These are phyloP conservation scores for Sardinella longiceps DNA, from an alignment of 2,797 vertebrate genomes.

Conservation along the genomic window DNA sequence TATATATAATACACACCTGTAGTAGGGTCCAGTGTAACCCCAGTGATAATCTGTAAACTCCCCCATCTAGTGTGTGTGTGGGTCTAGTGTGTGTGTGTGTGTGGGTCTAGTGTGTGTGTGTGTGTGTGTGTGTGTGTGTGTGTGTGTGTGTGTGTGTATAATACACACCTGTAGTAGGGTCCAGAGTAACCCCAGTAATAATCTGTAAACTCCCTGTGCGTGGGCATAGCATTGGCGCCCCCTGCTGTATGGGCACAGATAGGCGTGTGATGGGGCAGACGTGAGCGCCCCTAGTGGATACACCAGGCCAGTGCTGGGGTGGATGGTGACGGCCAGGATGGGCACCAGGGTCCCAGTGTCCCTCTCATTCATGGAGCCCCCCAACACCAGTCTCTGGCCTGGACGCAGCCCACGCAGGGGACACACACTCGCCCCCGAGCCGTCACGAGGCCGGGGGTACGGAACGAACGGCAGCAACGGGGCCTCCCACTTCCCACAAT, in stretches of 20 bases:
- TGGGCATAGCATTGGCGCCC: slow-evolving; percentile 80
- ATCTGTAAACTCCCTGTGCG: slow-evolving; percentile 76
- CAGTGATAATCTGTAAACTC: too few relatives aligned
- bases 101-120: too few relatives aligned
- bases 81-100: too few relatives aligned
- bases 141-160: too few relatives aligned
- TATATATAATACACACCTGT: too few relatives aligned
- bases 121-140: too few relatives aligned
- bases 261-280: slow-evolving; percentile 81
- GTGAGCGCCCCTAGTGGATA: slow-evolving; percentile 81
- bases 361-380: slow-evolving; percentile 82
- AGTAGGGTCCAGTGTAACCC: too few relatives aligned
- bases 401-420: slow-evolving; percentile 72
- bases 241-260: slow-evolving; percentile 81
- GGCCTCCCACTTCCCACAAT: slow-evolving; percentile 68
- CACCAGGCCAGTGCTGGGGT: slow-evolving; percentile 80
- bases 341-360: slow-evolving; percentile 84
- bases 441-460: slow-evolving; percentile 73
- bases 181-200: slow-evolving; percentile 79
- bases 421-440: slow-evolving; percentile 66
- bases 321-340: slow-evolving; percentile 84
- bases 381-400: slow-evolving; percentile 73
- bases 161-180: slow-evolving; percentile 83
- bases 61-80: too few relatives aligned
- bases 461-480: slow-evolving; percentile 84